Evolutionary conservation across 1,140 invertebrate genomes (phyloP).

Genomic region (Nasonia giraulti): DNA sequence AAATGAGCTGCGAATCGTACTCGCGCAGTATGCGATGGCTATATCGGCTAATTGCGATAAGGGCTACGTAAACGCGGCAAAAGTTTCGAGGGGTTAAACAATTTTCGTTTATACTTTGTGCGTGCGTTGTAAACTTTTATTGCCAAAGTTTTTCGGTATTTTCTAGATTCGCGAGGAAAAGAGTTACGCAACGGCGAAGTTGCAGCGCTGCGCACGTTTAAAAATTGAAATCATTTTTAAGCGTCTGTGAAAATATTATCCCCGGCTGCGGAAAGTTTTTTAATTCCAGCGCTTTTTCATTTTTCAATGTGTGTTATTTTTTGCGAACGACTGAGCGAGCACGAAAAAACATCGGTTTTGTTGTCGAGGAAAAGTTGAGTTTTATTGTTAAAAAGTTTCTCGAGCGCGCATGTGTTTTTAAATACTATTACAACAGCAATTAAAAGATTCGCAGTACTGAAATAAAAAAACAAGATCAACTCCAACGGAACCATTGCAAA

Average conservation of each 20-base stretch:
- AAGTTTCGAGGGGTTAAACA: too few species aligned
- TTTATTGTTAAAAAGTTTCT: background rate
- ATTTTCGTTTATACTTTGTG: too few species aligned
- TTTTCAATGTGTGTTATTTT: background rate
- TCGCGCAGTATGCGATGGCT: background rate
- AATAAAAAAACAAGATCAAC: too few species aligned
- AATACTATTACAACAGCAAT: background rate
- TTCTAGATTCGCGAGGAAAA: background rate
- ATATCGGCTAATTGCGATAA: background rate
- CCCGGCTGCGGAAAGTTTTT: background rate
- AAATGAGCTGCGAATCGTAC: background rate
- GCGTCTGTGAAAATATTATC: background rate
- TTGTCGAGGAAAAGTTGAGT: background rate
- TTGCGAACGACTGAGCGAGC: background rate
- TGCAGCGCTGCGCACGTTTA: background rate
- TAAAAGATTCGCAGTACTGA: background rate
- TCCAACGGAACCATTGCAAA: too few species aligned
- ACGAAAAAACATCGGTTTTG: background rate
- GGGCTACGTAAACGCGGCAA: too few species aligned
- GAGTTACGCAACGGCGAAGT: background rate
- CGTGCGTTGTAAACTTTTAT: background rate
- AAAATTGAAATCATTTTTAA: constrained; percentile 2
- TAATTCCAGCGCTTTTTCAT: background rate
- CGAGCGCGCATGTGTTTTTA: background rate
- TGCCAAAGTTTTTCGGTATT: background rate